Evolutionary conservation across 2,797 vertebrate species (phyloP).

Genomic region (Potorous gilbertii): DNA sequence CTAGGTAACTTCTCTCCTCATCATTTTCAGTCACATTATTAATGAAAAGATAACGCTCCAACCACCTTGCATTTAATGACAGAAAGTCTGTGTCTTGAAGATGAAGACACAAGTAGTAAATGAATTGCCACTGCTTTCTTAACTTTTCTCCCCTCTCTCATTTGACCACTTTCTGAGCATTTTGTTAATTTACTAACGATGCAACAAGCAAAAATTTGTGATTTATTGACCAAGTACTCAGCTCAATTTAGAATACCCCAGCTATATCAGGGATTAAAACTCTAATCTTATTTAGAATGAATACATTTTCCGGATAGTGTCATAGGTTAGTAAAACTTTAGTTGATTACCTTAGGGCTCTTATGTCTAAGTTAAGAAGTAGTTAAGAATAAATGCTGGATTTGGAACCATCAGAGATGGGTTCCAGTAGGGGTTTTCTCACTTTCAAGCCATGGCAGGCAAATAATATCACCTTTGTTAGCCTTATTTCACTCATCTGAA

Average conservation of each 20-base stretch:
- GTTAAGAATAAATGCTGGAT: background rate
- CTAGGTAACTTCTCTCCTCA: conserved; percentile 80
- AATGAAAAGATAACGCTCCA: conserved; percentile 60
- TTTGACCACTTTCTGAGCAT: background rate
- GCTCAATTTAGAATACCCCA: conserved; percentile 6
- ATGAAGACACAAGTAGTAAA: background rate
- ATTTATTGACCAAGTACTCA: background rate
- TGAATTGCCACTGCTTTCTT: background rate
- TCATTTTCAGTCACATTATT: conserved; percentile 75
- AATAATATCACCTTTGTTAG: conserved; percentile 1
- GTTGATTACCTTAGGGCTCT: conserved; percentile 11
- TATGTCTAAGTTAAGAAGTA: background rate
- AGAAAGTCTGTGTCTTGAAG: conserved; percentile 49
- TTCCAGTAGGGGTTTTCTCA: background rate
- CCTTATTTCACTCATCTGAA: conserved; percentile 9
- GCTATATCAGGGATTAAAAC: background rate
- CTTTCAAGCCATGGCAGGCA: background rate
- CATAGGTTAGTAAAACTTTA: background rate
- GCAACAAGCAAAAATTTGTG: background rate
- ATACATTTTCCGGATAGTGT: background rate
- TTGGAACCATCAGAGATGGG: background rate
- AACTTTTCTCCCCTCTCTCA: background rate
- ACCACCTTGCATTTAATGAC: conserved; percentile 21
- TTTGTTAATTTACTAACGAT: background rate
- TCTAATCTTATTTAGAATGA: background rate